Percentiles rank a stretch among this genome's conserved stretches.
Conservation (phyloP, 2,888 invertebrate species). For the Tubiluchus corallicola region DNA sequence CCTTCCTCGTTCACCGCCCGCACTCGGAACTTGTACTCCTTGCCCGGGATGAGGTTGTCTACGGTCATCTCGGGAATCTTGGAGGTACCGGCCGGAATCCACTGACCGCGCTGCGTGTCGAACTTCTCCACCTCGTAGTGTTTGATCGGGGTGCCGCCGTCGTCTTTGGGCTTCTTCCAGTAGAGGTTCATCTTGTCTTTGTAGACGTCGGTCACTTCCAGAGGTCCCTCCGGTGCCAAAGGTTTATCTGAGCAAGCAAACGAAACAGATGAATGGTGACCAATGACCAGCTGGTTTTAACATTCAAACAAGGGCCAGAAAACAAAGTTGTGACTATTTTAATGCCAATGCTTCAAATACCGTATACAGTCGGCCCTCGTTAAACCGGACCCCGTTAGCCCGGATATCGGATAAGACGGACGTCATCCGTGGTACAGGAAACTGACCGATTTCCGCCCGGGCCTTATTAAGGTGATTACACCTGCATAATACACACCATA, state of each 20-base stretch:
- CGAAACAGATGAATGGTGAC: too few relatives aligned
- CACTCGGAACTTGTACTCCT: constrained; percentile 84
- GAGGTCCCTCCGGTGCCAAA: constrained; percentile 64
- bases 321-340: too few relatives aligned
- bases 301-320: too few relatives aligned
- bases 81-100: constrained; percentile 58
- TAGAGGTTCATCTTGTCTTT: constrained; percentile 75
- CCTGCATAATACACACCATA: too few relatives aligned
- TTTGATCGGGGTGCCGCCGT: constrained; percentile 83
- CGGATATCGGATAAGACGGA: too few relatives aligned
- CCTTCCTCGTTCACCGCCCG: constrained; percentile 84
- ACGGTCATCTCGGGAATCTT: not conserved
- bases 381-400: too few relatives aligned
- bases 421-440: too few relatives aligned
- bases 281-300: too few relatives aligned
- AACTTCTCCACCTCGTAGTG: constrained; percentile 77
- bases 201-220: constrained; percentile 69
- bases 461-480: too few relatives aligned
- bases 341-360: too few relatives aligned
- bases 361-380: too few relatives aligned
- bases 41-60: constrained; percentile 64
- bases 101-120: constrained; percentile 70
- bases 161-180: constrained; percentile 91
- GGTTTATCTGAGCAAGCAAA: constrained; percentile 3
- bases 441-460: too few relatives aligned